phyloP scores from a whole-genome alignment of 2,113 vertebrate species.

The Elgaria multicarinata region DNA sequence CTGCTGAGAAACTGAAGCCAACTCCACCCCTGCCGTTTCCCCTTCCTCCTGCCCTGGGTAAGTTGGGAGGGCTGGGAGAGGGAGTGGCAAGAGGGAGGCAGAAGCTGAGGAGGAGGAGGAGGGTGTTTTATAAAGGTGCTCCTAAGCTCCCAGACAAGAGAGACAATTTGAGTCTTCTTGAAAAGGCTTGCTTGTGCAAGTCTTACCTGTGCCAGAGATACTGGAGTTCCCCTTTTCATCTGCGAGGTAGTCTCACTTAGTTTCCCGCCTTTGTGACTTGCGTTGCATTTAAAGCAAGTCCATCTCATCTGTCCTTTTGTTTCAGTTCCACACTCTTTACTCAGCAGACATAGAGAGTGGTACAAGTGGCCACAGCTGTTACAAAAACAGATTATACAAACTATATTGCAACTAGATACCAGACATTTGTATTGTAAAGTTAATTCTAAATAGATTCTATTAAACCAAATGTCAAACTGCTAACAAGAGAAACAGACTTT shows the following conservation, averaged over 20 bases:
- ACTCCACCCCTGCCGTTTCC: too few relatives aligned
- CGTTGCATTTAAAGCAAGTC: conserved; percentile 95
- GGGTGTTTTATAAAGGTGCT: too few relatives aligned
- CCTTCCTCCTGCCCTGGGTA: too few relatives aligned
- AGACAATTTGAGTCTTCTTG: background rate
- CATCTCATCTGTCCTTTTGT: conserved; percentile 81
- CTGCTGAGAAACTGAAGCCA: too few relatives aligned
- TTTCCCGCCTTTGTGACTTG: conserved; percentile 83
- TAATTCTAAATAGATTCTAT: background rate
- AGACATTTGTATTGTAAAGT: background rate
- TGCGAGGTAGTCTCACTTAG: conserved; percentile 72
- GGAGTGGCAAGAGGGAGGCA: too few relatives aligned
- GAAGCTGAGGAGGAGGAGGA: too few relatives aligned
- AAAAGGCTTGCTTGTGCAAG: background rate
- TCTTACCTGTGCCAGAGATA: conserved; percentile 87
- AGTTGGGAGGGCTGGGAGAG: too few relatives aligned
- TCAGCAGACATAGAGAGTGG: conserved; percentile 92
- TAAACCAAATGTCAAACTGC: background rate
- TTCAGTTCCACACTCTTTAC: conserved; percentile 81
- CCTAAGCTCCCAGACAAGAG: too few relatives aligned
- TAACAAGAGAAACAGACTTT: background rate
- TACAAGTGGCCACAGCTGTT: conserved; percentile 96
- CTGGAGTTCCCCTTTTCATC: conserved; percentile 71
- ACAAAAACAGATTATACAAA: conserved; percentile 24
- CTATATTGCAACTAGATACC: background rate